phyloP scores from a whole-genome alignment of 1,140 invertebrate species.

The Vollenhovia emeryi region DNA sequence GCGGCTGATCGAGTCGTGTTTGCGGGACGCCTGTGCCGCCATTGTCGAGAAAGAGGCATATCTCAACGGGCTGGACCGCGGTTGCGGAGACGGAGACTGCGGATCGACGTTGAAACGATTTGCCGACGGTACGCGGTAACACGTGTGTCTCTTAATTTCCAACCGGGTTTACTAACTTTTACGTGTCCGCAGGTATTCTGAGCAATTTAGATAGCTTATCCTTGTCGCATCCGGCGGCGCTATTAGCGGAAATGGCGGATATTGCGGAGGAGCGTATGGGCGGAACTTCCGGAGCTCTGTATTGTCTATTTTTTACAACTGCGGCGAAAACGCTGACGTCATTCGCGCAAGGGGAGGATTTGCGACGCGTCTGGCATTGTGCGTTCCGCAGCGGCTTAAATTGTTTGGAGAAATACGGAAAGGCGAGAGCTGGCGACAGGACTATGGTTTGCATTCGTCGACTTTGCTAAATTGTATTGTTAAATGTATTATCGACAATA shows the following conservation, averaged over 20 bases:
- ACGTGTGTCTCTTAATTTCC: background rate
- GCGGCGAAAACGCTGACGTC: constrained; percentile 83
- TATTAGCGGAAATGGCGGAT: constrained; percentile 86
- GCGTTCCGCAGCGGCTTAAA: constrained; percentile 86
- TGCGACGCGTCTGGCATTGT: constrained; percentile 82
- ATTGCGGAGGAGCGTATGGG: constrained; percentile 89
- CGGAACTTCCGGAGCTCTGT: constrained; percentile 90
- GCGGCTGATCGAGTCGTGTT: constrained; percentile 83
- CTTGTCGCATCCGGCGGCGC: constrained; percentile 82
- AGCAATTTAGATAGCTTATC: constrained; percentile 78
- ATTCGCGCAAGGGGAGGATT: constrained; percentile 61
- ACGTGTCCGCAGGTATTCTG: constrained; percentile 76
- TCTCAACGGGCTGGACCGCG: constrained; percentile 90
- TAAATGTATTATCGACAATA: background rate
- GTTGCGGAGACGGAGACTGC: constrained; percentile 94
- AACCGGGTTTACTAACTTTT: background rate
- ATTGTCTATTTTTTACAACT: constrained; percentile 90
- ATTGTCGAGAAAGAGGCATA: constrained; percentile 86
- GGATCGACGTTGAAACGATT: constrained; percentile 90
- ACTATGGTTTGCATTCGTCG: constrained; percentile 88
- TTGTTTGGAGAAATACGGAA: constrained; percentile 90
- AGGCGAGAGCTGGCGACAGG: constrained; percentile 90
- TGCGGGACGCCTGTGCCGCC: constrained; percentile 84
- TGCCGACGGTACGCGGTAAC: constrained; percentile 84
- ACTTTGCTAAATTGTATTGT: background rate